Evolutionary conservation across 2,888 invertebrate species (phyloP), one percentile per base, ranked within the genome.

Genomic region (Sinopyrophorus schimmeli): DNA sequence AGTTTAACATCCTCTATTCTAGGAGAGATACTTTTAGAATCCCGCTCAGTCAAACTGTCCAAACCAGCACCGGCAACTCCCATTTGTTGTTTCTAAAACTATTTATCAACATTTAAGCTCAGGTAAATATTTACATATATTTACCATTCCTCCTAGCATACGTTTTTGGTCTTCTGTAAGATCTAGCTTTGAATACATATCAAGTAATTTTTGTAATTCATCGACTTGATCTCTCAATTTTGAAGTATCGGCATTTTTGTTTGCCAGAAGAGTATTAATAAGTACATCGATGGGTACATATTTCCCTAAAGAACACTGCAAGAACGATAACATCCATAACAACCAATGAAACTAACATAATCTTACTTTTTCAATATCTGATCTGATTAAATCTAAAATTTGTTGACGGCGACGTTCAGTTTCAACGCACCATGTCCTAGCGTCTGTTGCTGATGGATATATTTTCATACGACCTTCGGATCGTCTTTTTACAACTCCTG

Each of bases 351-450:
- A 5, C 20, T 27, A 9, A 10, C n/a, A 26, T 26, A 6, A 20
- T 15, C 6, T 24, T 30, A 51, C 47, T 21, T 42, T 44, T 12
- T 42, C 40, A 24, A 42, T 3, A 59, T 77, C 77, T 20, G 74
- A 64, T 57, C 76, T 77, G 42, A 80, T 76, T 42, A 79, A 63
- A 38, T 81, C 81, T 14, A 80, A 71, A 53, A 81, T 74, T 58
- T 81, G 80, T 64, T 80, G 79, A 27, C 75, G 74, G 57, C 80
- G 75, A 44, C 80, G 79, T 24, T 80, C 75, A 41, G 73, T 70
- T 59, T 77, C 76, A 60, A 77, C 77, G 5, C 78, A 77, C 81
- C 81, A 81, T 1, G 80, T 79, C 46, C 81, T 68, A 3, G 77
- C 72, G 64, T 81, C 81, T 2, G 77, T 78, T 37, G 79, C 78